phyloP scores from a whole-genome alignment of 2,888 invertebrate species.

The Halocaridina rubra region DNA sequence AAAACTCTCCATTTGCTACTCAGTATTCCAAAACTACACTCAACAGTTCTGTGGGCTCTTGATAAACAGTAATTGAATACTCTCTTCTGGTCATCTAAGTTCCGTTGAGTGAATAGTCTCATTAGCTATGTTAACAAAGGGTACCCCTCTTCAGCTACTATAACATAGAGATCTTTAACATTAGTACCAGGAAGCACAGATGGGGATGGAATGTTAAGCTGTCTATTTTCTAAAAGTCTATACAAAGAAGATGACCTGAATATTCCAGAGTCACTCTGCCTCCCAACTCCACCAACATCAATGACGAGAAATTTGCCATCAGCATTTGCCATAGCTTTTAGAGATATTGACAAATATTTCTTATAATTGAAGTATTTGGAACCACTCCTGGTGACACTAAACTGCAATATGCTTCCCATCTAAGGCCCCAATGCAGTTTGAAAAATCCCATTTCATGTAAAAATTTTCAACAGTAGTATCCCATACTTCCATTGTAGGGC shows the following conservation, averaged over 20 bases:
- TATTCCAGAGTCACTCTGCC: not conserved
- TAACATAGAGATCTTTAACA: conserved; percentile 13
- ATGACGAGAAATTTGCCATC: not conserved
- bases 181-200: conserved; percentile 16
- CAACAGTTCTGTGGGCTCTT: conserved; percentile 20
- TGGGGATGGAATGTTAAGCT: not conserved
- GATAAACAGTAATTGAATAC: conserved; percentile 23
- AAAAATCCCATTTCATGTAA: not conserved
- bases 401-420: not conserved
- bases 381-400: conserved; percentile 6
- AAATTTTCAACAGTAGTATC: not conserved
- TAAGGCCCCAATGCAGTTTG: not conserved
- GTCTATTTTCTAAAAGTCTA: not conserved
- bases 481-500: not conserved
- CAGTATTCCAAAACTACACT: conserved; percentile 20
- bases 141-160: conserved; percentile 30
- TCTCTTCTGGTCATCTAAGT: conserved; percentile 19
- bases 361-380: conserved; percentile 13
- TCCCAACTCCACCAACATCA: not conserved
- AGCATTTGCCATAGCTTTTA: not conserved
- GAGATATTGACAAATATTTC: not conserved
- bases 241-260: not conserved
- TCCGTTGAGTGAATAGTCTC: conserved; percentile 14
- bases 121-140: conserved; percentile 2
- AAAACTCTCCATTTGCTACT: conserved; percentile 20